These are phyloP conservation scores for Rhabdomys pumilio DNA, from an alignment of 2,797 vertebrate species.

Conservation along the genomic window DNA sequence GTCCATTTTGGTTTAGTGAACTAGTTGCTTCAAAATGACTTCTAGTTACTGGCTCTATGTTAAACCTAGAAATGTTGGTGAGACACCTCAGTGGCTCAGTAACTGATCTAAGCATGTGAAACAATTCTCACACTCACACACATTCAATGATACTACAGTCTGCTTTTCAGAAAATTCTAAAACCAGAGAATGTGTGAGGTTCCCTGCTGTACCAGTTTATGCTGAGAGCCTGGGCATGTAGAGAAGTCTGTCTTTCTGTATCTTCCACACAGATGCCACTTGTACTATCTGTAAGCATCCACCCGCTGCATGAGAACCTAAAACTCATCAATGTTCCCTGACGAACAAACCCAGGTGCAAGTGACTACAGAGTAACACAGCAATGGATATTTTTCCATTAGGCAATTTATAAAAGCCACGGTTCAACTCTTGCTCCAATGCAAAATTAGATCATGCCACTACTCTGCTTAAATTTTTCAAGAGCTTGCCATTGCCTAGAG, in stretches of 20 bases:
- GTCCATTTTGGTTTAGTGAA: constrained; percentile 14
- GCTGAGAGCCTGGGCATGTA: background rate
- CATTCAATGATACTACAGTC: background rate
- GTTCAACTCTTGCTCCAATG: constrained; percentile 52
- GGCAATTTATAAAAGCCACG: constrained; percentile 34
- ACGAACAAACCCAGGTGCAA: background rate
- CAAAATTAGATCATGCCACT: constrained; percentile 55
- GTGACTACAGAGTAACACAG: background rate
- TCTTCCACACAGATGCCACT: background rate
- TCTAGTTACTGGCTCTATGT: background rate
- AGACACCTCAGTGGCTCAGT: background rate
- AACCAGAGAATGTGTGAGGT: background rate
- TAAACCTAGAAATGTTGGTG: background rate
- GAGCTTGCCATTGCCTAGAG: constrained; percentile 41
- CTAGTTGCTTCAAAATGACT: background rate
- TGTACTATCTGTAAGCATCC: background rate
- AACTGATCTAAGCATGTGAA: background rate
- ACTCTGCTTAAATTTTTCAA: constrained; percentile 53
- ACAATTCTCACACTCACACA: background rate
- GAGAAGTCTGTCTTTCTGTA: background rate
- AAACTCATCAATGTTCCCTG: background rate
- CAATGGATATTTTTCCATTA: constrained; percentile 39
- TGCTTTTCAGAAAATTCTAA: background rate
- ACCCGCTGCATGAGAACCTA: background rate
- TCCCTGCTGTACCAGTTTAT: background rate